Conservation (phyloP, 2,113 vertebrate genomes). For the Psittacus erithacus region DNA sequence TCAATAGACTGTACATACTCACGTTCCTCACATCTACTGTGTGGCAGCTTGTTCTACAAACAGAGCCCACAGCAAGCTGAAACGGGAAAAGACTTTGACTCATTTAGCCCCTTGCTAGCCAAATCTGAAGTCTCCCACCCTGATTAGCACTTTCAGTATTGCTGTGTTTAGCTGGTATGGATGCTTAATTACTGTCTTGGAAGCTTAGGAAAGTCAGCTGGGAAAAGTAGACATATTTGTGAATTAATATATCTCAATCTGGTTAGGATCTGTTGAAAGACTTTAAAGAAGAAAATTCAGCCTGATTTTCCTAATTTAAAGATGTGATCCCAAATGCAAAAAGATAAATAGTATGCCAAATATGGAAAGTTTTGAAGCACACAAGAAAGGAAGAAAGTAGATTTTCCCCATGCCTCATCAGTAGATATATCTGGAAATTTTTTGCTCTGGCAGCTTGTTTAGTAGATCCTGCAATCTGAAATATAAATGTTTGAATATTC, state of each 20-base stretch:
- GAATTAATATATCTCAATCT: not conserved
- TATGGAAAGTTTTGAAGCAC: not conserved
- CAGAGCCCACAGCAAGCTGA: slow-evolving; percentile 52
- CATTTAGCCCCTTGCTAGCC: not conserved
- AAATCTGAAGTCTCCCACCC: not conserved
- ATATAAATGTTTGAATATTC: not conserved
- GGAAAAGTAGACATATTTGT: not conserved
- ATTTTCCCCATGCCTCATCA: not conserved
- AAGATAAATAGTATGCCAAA: not conserved
- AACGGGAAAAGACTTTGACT: slow-evolving; percentile 1
- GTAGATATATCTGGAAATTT: not conserved
- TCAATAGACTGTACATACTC: slow-evolving; percentile 67
- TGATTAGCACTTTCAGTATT: not conserved
- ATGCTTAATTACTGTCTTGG: not conserved
- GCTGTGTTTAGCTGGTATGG: not conserved
- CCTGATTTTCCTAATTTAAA: not conserved
- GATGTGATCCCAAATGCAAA: not conserved
- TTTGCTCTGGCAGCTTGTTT: not conserved
- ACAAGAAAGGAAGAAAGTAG: not conserved
- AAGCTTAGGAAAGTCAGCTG: not conserved
- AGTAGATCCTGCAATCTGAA: not conserved
- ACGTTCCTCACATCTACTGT: slow-evolving; percentile 64
- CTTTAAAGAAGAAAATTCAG: not conserved
- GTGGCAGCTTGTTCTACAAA: slow-evolving; percentile 66
- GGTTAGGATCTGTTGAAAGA: not conserved